A percentile compares a stretch with the other conserved stretches of the same genome.
These are phyloP conservation scores for Notolabrus celidotus DNA, from an alignment of 2,797 vertebrate genomes.

Conservation along the genomic window DNA sequence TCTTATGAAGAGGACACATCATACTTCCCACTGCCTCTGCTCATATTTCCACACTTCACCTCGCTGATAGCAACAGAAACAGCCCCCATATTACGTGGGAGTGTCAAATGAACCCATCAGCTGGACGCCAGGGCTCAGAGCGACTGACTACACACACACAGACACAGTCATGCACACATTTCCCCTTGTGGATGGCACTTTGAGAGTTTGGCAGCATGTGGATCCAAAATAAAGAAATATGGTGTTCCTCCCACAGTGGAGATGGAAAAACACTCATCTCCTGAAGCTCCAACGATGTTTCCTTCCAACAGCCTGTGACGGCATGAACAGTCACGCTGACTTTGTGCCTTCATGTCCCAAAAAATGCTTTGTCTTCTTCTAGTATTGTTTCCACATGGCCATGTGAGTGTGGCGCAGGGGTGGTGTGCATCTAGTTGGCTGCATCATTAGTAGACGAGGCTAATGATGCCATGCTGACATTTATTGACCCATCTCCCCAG, in stretches of 20 bases:
- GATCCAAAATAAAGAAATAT: conserved; percentile 72
- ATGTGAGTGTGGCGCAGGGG: conserved; percentile 12
- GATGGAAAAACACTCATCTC: conserved; percentile 39
- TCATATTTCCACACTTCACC: conserved; percentile 48
- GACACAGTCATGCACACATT: conserved; percentile 50
- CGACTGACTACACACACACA: conserved; percentile 29
- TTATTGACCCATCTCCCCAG: conserved; percentile 72
- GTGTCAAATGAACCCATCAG: conserved; percentile 72
- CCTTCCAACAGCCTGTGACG: conserved; percentile 23
- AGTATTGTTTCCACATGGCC: conserved; percentile 29
- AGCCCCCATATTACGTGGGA: conserved; percentile 39
- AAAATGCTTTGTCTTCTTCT: conserved; percentile 8
- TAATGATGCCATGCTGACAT: conserved; percentile 74
- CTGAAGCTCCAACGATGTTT: conserved; percentile 26
- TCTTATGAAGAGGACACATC: conserved; percentile 30
- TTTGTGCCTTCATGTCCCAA: background rate
- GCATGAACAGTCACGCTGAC: conserved; percentile 18
- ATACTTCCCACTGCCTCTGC: conserved; percentile 39
- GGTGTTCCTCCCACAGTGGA: conserved; percentile 39
- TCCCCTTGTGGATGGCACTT: conserved; percentile 44
- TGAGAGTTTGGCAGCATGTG: conserved; percentile 55
- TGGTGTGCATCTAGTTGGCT: conserved; percentile 7
- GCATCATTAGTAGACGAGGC: conserved; percentile 54
- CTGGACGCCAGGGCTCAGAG: conserved; percentile 47
- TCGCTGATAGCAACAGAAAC: conserved; percentile 51